Percentiles rank a stretch among this genome's conserved stretches.
Conservation (phyloP, 1,140 invertebrate species). For the Drosophila dunni region DNA sequence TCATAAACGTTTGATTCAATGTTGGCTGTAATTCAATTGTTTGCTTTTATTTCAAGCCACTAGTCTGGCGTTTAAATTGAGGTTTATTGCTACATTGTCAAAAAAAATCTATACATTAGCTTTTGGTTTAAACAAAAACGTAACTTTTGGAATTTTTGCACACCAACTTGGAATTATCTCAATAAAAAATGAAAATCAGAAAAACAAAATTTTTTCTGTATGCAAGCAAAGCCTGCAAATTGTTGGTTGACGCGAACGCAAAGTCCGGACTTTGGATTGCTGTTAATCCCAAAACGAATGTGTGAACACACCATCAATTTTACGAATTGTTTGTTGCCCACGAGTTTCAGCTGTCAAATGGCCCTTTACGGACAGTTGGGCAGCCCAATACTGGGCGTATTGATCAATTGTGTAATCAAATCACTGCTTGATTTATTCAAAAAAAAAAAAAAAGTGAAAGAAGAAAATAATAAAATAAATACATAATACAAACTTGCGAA, state of each 20-base stretch:
- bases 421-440: slow-evolving; percentile 48
- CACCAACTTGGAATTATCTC: no score
- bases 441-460: slow-evolving; percentile 6
- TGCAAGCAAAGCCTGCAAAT: no score
- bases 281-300: slow-evolving; percentile 30
- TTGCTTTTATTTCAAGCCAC: slow-evolving; percentile 17
- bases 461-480: no score
- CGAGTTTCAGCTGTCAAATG: slow-evolving; percentile 62
- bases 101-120: no score
- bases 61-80: slow-evolving; percentile 2
- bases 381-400: slow-evolving; percentile 19
- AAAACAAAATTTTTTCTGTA: no score
- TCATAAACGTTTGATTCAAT: slow-evolving; percentile 9
- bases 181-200: no score
- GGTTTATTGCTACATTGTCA: background rate
- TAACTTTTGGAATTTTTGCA: no score
- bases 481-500: background rate
- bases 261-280: background rate
- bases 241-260: slow-evolving; percentile 1
- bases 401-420: slow-evolving; percentile 60
- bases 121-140: no score
- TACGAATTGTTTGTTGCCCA: slow-evolving; percentile 61
- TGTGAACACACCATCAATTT: slow-evolving; percentile 70
- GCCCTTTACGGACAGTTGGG: slow-evolving; percentile 29
- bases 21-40: background rate